These are phyloP conservation scores for Onychostoma macrolepis DNA, from an alignment of 2,113 vertebrate species.

Conservation along the genomic window DNA sequence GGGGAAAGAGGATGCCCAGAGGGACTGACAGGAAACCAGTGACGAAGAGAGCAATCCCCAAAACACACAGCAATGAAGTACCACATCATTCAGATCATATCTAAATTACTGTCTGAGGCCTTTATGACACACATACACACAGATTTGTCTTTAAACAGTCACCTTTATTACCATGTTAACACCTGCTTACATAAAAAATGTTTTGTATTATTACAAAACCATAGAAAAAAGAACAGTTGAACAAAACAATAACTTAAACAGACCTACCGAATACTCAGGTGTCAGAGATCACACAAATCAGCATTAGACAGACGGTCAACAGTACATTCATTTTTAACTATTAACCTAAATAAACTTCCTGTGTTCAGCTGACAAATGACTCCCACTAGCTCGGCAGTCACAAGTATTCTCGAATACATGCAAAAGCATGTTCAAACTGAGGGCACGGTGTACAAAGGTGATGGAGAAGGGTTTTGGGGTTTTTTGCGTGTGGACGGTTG, in stretches of 20 bases:
- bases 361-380: constrained; percentile 6
- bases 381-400: background rate
- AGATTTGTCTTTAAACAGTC: constrained; percentile 34
- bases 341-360: constrained; percentile 35
- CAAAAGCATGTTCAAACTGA: constrained; percentile 39
- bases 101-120: constrained; percentile 22
- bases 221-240: constrained; percentile 21
- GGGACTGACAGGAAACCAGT: constrained; percentile 27
- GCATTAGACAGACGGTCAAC: background rate
- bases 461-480: background rate
- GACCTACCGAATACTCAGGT: background rate
- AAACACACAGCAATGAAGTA: constrained; percentile 13
- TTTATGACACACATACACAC: constrained; percentile 33
- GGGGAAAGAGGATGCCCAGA: background rate
- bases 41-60: constrained; percentile 6
- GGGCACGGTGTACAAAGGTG: constrained; percentile 28
- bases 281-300: background rate
- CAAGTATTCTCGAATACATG: background rate
- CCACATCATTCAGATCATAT: constrained; percentile 5
- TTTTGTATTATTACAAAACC: constrained; percentile 17
- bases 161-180: constrained; percentile 44
- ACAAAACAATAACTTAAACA: background rate
- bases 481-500: background rate
- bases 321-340: constrained; percentile 18
- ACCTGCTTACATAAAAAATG: constrained; percentile 38